Evolutionary conservation across 2,888 invertebrate genomes (phyloP).

Genomic region (Cyaniris semiargus): DNA sequence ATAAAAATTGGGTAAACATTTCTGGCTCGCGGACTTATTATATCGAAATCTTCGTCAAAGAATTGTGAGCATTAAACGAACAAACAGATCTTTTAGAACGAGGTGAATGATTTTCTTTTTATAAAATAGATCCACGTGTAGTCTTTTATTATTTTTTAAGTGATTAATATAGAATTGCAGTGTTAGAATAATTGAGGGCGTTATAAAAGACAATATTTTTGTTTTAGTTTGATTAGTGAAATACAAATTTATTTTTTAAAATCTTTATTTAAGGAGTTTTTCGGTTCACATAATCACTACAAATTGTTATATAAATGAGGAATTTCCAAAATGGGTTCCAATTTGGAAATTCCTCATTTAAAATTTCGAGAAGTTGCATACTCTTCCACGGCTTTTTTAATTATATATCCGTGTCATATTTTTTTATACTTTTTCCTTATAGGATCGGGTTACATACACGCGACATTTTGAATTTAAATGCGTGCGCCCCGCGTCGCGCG

Average conservation of each 20-base stretch:
- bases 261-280: too few species aligned
- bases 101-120: neutral
- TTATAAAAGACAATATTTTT: too few species aligned
- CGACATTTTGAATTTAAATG: neutral
- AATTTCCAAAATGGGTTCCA: too few species aligned
- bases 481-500: too few species aligned
- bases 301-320: too few species aligned
- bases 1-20: slow-evolving; percentile 5
- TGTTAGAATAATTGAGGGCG: neutral
- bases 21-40: neutral
- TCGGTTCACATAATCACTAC: too few species aligned
- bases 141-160: neutral
- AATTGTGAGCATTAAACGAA: neutral
- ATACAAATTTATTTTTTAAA: too few species aligned
- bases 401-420: neutral
- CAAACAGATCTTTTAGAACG: neutral
- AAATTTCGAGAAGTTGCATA: neutral
- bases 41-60: neutral
- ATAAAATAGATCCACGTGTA: neutral
- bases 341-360: neutral
- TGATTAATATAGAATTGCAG: neutral
- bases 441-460: neutral
- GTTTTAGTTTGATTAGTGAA: too few species aligned
- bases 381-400: neutral
- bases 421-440: neutral